Conservation (phyloP, 2,113 vertebrate genomes). For the Dromaius novaehollandiae region DNA sequence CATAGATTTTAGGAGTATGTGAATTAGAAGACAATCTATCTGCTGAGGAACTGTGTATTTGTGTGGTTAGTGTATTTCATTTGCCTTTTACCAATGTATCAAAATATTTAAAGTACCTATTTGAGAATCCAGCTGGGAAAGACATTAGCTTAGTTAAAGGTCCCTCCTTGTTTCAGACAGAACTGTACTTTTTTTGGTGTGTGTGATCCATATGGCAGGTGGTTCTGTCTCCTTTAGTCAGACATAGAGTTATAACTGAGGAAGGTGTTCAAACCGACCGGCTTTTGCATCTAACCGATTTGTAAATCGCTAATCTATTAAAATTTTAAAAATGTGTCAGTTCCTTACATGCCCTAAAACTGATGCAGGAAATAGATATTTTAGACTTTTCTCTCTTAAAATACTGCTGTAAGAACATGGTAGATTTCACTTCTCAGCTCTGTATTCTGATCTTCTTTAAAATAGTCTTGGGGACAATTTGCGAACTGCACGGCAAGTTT, state of each 20-base stretch:
- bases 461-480: background rate
- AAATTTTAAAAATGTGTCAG: background rate
- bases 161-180: background rate
- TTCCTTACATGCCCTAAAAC: background rate
- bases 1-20: background rate
- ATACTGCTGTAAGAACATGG: background rate
- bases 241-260: background rate
- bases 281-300: background rate
- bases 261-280: background rate
- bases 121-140: background rate
- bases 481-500: background rate
- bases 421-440: background rate
- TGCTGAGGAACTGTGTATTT: background rate
- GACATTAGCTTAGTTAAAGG: background rate
- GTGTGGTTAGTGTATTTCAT: background rate
- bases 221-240: background rate
- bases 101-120: background rate
- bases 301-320: background rate
- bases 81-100: background rate
- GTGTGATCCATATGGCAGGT: background rate
- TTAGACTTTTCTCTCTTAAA: background rate
- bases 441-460: background rate
- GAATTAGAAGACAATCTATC: background rate
- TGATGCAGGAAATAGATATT: background rate
- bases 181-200: background rate